Evolutionary conservation across 2,888 invertebrate genomes (phyloP).

Genomic region (Limnephilus auricula): DNA sequence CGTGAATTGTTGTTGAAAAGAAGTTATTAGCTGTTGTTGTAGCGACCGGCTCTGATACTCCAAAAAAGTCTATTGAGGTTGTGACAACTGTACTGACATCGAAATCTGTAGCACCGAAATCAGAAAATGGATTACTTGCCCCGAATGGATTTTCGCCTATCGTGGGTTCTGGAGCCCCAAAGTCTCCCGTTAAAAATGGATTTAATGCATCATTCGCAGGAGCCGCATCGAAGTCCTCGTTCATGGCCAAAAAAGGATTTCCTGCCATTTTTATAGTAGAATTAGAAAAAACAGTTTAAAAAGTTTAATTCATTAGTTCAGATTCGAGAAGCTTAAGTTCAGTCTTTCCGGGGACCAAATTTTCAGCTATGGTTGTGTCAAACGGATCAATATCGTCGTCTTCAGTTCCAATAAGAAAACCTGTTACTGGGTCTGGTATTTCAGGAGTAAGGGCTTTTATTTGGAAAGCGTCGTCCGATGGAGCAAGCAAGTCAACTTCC

Average conservation of each 20-base stretch:
- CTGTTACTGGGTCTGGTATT: conserved; percentile 69
- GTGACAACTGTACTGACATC: conserved; percentile 73
- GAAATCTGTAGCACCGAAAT: conserved; percentile 74
- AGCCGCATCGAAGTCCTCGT: conserved; percentile 79
- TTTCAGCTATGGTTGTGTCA: conserved; percentile 88
- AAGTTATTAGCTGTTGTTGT: conserved; percentile 69
- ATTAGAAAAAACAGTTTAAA: neutral
- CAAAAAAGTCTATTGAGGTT: conserved; percentile 74
- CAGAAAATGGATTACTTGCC: conserved; percentile 84
- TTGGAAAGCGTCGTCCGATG: conserved; percentile 78
- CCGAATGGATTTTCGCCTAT: conserved; percentile 85
- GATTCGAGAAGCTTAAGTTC: conserved; percentile 88
- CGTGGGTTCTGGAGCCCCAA: conserved; percentile 68
- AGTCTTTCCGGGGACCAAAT: conserved; percentile 86
- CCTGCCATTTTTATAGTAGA: conserved; percentile 78
- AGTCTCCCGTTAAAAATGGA: conserved; percentile 82
- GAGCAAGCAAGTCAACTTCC: conserved; percentile 74
- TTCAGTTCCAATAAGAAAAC: conserved; percentile 67
- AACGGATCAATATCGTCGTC: conserved; percentile 85
- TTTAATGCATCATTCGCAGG: conserved; percentile 79
- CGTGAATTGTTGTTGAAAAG: conserved; percentile 64
- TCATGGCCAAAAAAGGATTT: conserved; percentile 89
- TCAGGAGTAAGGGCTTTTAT: conserved; percentile 86
- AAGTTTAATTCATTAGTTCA: conserved; percentile 78
- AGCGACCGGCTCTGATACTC: conserved; percentile 71